Conservation (phyloP, 2,113 vertebrate species). For the Elachura formosa region DNA sequence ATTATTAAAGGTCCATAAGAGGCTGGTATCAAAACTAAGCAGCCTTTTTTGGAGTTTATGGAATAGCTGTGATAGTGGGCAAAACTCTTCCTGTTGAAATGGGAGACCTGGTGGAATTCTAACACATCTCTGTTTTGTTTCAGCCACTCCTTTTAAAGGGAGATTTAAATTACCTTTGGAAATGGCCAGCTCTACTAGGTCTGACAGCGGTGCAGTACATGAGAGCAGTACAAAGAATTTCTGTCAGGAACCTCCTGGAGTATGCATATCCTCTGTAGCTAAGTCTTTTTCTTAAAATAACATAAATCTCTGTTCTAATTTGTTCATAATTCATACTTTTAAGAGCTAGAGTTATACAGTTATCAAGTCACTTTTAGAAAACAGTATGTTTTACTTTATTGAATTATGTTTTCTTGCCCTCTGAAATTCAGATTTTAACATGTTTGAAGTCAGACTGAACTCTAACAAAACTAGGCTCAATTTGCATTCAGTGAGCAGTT, state of each 20-base stretch:
- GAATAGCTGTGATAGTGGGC: not conserved
- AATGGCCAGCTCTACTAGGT: conserved; percentile 67
- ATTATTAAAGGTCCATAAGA: not conserved
- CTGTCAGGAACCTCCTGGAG: not conserved
- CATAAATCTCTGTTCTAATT: not conserved
- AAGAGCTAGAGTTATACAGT: not conserved
- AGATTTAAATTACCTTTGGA: conserved; percentile 77
- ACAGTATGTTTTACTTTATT: not conserved
- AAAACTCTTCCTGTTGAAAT: not conserved
- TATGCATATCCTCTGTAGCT: not conserved
- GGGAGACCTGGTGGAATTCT: not conserved
- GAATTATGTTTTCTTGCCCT: not conserved
- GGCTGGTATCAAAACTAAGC: not conserved
- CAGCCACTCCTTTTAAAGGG: conserved; percentile 64
- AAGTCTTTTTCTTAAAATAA: not conserved
- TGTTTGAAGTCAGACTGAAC: not conserved
- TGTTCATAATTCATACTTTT: not conserved
- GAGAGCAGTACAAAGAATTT: conserved; percentile 1
- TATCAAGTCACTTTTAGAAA: not conserved
- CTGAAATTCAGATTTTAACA: not conserved
- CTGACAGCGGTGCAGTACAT: not conserved
- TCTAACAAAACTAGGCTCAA: not conserved
- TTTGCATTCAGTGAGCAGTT: not conserved
- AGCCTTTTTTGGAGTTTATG: not conserved
- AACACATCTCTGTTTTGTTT: not conserved